Conservation (phyloP, 2,797 vertebrate genomes). For the Phyllotis vaccarum region DNA sequence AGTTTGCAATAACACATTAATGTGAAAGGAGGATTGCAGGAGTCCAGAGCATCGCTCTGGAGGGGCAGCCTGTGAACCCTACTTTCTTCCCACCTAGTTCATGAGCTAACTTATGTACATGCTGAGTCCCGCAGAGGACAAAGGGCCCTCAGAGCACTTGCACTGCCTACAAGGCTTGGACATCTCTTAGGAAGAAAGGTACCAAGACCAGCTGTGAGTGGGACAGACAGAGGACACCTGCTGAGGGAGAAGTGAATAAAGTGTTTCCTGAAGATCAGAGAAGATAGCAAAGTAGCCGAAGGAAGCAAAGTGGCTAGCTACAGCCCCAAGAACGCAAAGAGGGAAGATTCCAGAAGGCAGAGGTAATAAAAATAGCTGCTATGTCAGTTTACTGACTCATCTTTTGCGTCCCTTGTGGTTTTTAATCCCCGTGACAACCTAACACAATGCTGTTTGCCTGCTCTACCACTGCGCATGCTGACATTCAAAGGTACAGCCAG, state of each 20-base stretch:
- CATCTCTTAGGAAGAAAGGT: background rate
- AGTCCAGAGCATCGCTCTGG: background rate
- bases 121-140: background rate
- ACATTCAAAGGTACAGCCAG: background rate
- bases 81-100: background rate
- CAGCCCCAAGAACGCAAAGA: background rate
- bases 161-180: background rate
- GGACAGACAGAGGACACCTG: background rate
- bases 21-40: background rate
- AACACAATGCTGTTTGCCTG: background rate
- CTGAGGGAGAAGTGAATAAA: background rate
- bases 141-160: background rate
- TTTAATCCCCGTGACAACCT: background rate
- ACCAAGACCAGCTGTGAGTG: background rate
- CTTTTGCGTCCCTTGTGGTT: background rate
- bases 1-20: background rate
- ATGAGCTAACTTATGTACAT: background rate
- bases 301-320: background rate
- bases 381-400: background rate
- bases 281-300: background rate
- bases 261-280: background rate
- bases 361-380: conserved; percentile 27
- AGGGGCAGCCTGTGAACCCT: background rate
- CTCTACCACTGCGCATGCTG: background rate
- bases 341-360: conserved; percentile 49